Evolutionary conservation across 2,888 invertebrate genomes (phyloP), one percentile per base, ranked within the genome.

Genomic region (Melinaea marsaeus): DNA sequence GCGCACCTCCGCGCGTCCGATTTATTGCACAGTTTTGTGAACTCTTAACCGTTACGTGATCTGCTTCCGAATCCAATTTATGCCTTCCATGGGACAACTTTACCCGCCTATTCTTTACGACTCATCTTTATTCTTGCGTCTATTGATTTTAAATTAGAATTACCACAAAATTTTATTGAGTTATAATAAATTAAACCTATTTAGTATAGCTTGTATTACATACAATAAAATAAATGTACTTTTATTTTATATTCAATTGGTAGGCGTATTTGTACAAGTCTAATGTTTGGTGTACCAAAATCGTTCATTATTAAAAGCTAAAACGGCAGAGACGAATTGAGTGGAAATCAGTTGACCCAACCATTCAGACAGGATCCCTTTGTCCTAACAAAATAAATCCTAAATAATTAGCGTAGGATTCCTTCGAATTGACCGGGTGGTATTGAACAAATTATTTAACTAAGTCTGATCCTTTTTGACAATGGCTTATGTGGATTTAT

Each of bases 1-100:
- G 87, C 86, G 87, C 90, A 90, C 90, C 89, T 90, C 85, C 79
- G 84, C 86, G 87, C 86, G 85, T 87, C 88, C 88, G 87, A 90
- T 90, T 90, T 90, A 90, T 88, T 81, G 89, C 87, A 86, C 89
- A 90, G 87, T 90, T 90, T 90, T 90, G 90, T 88, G 90, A 90
- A 89, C 90, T 90, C 88, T 87, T 88, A 89, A 88, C 88, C 88
- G 87, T 90, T 90, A 90, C 90, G 90, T 90, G 90, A 90, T 89
- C 89, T 86, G 89, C 86, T 90, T 90, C 89, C 88, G 89, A 88
- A 88, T 83, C 87, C 86, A 88, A 90, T 90, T 90, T 90, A 90
- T 90, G 83, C 80, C 82, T 83, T 89, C 87, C 84, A 84, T 84
- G 88, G 88, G 87, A 86, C 84, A 88, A 89, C 79, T 90, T 89